phyloP scores from a whole-genome alignment of 2,113 vertebrate species.

The Rhinopithecus roxellana region DNA sequence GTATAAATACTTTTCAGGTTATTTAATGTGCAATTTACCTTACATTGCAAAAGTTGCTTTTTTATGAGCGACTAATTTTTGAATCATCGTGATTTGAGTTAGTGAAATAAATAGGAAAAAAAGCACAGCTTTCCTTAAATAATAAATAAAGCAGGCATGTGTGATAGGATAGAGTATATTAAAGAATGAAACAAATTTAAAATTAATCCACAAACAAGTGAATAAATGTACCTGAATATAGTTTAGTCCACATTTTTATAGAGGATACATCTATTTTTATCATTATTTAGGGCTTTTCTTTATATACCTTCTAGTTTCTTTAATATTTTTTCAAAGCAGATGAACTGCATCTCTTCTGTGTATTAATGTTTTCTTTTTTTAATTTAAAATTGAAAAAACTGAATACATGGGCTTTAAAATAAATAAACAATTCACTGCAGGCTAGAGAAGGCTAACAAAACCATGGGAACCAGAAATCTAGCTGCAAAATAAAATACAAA shows the following conservation, averaged over 20 bases:
- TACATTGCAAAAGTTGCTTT: not conserved
- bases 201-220: not conserved
- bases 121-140: not conserved
- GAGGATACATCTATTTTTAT: constrained; percentile 86
- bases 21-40: not conserved
- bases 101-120: not conserved
- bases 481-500: not conserved
- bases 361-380: constrained; percentile 53
- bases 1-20: not conserved
- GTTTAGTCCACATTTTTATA: constrained; percentile 77
- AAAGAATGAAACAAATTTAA: not conserved
- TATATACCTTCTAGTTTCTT: not conserved
- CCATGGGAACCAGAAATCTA: not conserved
- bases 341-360: constrained; percentile 40
- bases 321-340: constrained; percentile 46
- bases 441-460: not conserved
- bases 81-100: not conserved
- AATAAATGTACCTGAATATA: constrained; percentile 25
- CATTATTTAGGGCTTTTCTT: constrained; percentile 77
- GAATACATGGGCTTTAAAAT: not conserved
- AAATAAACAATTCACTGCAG: not conserved
- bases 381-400: constrained; percentile 73
- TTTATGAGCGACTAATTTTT: not conserved
- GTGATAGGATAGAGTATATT: not conserved
- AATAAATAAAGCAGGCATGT: not conserved